These are phyloP conservation scores for Chrysotoxum bicinctum DNA, from an alignment of 2,888 invertebrate genomes.

Conservation along the genomic window DNA sequence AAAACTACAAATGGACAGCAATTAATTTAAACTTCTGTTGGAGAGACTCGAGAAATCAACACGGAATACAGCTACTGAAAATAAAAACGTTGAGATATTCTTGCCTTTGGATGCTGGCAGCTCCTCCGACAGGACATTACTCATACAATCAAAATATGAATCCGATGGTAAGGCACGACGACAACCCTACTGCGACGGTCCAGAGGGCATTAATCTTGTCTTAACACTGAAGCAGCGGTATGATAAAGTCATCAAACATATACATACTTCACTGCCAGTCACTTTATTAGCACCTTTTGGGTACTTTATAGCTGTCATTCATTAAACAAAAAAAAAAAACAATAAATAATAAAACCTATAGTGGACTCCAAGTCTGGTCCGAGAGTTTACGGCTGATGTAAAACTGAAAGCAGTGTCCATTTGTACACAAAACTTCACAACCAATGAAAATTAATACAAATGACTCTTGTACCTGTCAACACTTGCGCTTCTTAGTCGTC, in stretches of 20 bases:
- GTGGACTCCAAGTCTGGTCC: constrained; percentile 17
- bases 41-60: constrained; percentile 49
- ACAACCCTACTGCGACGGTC: not conserved
- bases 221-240: constrained; percentile 25
- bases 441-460: constrained; percentile 59
- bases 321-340: constrained; percentile 45
- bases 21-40: constrained; percentile 69
- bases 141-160: constrained; percentile 37
- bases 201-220: constrained; percentile 44
- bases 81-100: constrained; percentile 27
- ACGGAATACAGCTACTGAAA: constrained; percentile 58
- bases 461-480: constrained; percentile 64
- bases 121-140: constrained; percentile 39
- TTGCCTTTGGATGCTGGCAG: constrained; percentile 19
- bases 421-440: constrained; percentile 55
- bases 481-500: constrained; percentile 34
- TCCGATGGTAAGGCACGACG: constrained; percentile 18
- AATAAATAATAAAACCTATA: constrained; percentile 40
- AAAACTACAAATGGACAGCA: constrained; percentile 71
- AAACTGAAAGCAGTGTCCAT: constrained; percentile 59
- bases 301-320: constrained; percentile 69
- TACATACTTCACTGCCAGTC: constrained; percentile 47
- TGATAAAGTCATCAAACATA: constrained; percentile 59
- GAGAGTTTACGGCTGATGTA: constrained; percentile 35
- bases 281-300: constrained; percentile 73